Percentiles rank a stretch among this genome's conserved stretches.
Conservation (phyloP, 1,140 invertebrate genomes). For the fruit fly (Drosophila melanogaster) region Release_6_plus_ISO1_MT NT_037436.4:12688001-12688500, state of each 20-base stretch:
- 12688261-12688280: slow-evolving; percentile 83
- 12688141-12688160: slow-evolving; percentile 30
- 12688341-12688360: slow-evolving; percentile 19
- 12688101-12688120: slow-evolving; percentile 1
- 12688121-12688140: slow-evolving; percentile 24
- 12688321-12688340: slow-evolving; percentile 15
- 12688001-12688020: not conserved
- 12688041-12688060: slow-evolving; percentile 49
- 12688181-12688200: slow-evolving; percentile 19
- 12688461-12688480: slow-evolving; percentile 78
- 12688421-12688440: slow-evolving; percentile 24
- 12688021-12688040: slow-evolving; percentile 12
- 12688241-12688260: slow-evolving; percentile 82
- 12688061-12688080: slow-evolving; percentile 80
- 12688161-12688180: not conserved
- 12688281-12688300: slow-evolving; percentile 75
- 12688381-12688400: slow-evolving; percentile 5
- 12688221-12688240: slow-evolving; percentile 73
- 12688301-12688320: slow-evolving; percentile 37
- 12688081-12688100: slow-evolving; percentile 70
- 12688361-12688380: slow-evolving; percentile 69
- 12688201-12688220: slow-evolving; percentile 41
- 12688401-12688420: not conserved
- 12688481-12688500: slow-evolving; percentile 65
- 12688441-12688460: slow-evolving; percentile 69